Base-by-base conservation (phyloP, 2,113 vertebrate genomes). In the Antennarius striatus region DNA sequence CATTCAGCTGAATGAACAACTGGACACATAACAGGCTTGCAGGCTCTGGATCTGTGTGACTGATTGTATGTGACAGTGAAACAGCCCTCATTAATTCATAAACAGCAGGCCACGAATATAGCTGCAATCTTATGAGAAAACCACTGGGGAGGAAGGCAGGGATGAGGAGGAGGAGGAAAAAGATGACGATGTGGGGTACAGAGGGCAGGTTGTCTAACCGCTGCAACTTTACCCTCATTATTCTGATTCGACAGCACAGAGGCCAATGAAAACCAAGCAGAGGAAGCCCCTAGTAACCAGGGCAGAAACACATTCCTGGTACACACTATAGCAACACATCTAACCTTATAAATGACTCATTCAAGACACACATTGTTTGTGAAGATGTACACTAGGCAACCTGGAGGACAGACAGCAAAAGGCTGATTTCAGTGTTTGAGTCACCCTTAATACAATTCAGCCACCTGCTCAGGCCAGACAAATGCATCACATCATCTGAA, bases 261-360 rank as follows among this genome's bases (percentile, higher is more conserved):
- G 72, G 80, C 89, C 90, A 92, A 90, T 86, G 83, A 75, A 75
- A 83, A 69, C 9, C 74, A 43, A 47, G 76, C 63, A 59, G 54
- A 71, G 56, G 62, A 67, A 83, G 81, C 51, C 76, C 79, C 77
- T 15, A n/a, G 93, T 94, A 91, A 90, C 91, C 59, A 3, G 67
- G 79, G 71, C 53, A 79, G 73, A 83, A 71, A 79, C 17, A 51
- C 47, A 51, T 67, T 82, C 65, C 75, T 63, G 54, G 62, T 66
- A 60, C 52, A 68, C 56, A 70, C 43, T 13, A 40, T 59, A 66
- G 45, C n/a, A n/a, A 8, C 48, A 22, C 10, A 0, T 63, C 54
- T 48, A 55, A 71, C 57, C 59, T 66, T 46, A 17, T 68, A 40
- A 63, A 14, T 3, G 28, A 45, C 2, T 43, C 45, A 57, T 29